Conservation (phyloP, 37 sponge, comb jelly and placozoan species). For the Lycopodina hypogea region DNA sequence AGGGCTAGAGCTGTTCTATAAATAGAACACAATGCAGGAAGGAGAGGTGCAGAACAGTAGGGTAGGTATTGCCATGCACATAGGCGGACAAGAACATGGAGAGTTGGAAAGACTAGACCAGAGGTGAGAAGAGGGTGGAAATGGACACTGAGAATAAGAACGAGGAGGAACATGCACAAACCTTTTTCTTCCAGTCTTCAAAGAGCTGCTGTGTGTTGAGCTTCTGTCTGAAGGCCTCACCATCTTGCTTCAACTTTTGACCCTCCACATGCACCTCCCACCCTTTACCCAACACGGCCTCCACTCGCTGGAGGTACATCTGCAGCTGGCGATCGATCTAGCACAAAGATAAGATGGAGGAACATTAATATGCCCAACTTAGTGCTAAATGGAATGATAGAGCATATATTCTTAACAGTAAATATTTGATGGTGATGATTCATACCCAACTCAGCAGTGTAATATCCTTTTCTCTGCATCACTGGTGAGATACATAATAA, state of each 20-base stretch:
- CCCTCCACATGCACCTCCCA: conserved; percentile 97
- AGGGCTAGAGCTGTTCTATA: background rate
- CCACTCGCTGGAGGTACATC: conserved; percentile 87
- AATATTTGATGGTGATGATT: background rate
- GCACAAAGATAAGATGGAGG: background rate
- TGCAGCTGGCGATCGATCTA: conserved; percentile 91
- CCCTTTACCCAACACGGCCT: conserved; percentile 90
- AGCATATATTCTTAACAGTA: background rate
- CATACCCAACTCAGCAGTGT: background rate
- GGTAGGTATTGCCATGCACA: too few relatives aligned
- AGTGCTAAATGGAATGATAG: background rate
- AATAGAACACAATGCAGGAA: background rate
- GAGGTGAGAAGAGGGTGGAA: too few relatives aligned
- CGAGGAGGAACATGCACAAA: background rate
- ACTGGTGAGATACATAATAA: too few relatives aligned
- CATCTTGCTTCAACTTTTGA: conserved; percentile 91
- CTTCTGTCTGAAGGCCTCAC: conserved; percentile 92
- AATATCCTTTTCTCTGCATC: too few relatives aligned
- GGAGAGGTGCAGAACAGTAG: background rate
- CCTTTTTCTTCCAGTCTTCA: conserved; percentile 59
- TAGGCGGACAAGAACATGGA: too few relatives aligned
- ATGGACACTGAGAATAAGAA: too few relatives aligned
- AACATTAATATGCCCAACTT: too few relatives aligned
- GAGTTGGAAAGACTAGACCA: too few relatives aligned
- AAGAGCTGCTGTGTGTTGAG: conserved; percentile 84